phyloP scores from a whole-genome alignment of 2,888 invertebrate genomes.

The Andrena dorsata region DNA sequence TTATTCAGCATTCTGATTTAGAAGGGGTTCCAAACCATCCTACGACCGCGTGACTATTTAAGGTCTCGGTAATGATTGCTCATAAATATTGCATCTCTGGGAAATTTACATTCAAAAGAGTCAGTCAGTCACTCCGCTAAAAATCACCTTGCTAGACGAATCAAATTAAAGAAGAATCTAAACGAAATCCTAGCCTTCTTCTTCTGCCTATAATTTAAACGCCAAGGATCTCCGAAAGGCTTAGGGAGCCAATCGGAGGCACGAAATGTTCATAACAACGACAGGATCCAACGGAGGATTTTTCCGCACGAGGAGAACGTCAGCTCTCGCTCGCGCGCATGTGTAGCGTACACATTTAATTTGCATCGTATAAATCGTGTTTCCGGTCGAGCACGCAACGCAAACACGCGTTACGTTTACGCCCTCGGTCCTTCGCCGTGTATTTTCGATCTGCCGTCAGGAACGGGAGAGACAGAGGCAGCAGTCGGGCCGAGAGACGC shows the following conservation, averaged over 20 bases:
- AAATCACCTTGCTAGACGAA: background rate
- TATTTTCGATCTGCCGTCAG: slow-evolving; percentile 51
- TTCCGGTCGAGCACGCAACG: slow-evolving; percentile 83
- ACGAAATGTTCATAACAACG: slow-evolving; percentile 46
- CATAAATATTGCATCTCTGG: slow-evolving; percentile 23
- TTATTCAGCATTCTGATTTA: slow-evolving; percentile 69
- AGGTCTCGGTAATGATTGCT: slow-evolving; percentile 74
- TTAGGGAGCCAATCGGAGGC: background rate
- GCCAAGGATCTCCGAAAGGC: background rate
- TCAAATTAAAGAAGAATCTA: background rate
- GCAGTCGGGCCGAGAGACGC: slow-evolving; percentile 39
- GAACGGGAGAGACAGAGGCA: slow-evolving; percentile 48
- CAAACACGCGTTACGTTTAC: slow-evolving; percentile 82
- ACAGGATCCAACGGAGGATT: slow-evolving; percentile 30
- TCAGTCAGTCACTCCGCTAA: background rate
- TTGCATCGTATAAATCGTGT: slow-evolving; percentile 84
- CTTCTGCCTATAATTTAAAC: background rate
- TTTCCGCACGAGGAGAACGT: slow-evolving; percentile 27
- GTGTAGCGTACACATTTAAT: slow-evolving; percentile 78
- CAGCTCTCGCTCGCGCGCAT: slow-evolving; percentile 33
- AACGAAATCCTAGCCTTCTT: too few relatives aligned
- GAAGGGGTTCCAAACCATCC: slow-evolving; percentile 76
- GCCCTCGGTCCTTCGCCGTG: slow-evolving; percentile 70
- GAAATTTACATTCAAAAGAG: slow-evolving; percentile 7
- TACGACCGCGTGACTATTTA: slow-evolving; percentile 78